phyloP scores from a whole-genome alignment of 2,113 vertebrate genomes.

The Anolis carolinensis region DNA sequence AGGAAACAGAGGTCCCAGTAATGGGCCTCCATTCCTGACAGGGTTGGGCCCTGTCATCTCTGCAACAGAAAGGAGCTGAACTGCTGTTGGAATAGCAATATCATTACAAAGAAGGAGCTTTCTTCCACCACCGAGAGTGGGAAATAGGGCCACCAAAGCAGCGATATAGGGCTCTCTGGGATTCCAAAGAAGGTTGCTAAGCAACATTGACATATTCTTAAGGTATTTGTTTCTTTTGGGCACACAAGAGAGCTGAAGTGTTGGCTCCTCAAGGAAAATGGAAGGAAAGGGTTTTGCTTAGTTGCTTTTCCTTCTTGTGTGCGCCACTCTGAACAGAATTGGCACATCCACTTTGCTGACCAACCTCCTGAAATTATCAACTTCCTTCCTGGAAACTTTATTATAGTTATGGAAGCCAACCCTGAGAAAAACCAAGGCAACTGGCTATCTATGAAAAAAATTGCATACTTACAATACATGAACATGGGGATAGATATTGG shows the following conservation, averaged over 20 bases:
- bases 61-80: background rate
- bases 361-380: background rate
- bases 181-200: conserved; percentile 1
- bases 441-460: no score
- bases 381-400: background rate
- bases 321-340: background rate
- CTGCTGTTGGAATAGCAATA: background rate
- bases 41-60: background rate
- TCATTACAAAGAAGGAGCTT: background rate
- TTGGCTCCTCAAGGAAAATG: background rate
- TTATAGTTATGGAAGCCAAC: background rate
- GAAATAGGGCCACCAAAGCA: background rate
- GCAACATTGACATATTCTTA: conserved; percentile 6
- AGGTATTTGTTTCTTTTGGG: conserved; percentile 2
- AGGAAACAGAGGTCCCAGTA: background rate
- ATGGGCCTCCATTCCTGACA: background rate
- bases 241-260: background rate
- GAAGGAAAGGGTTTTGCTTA: background rate
- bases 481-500: background rate
- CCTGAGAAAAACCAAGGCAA: background rate
- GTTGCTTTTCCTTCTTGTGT: background rate
- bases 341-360: background rate
- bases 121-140: background rate
- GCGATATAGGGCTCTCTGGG: background rate
- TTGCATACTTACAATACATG: background rate